Evolutionary conservation across 92 coral and sea anemone species (phyloP), one percentile per base, ranked within the genome.

Genomic region (Actinostola sp.): DNA sequence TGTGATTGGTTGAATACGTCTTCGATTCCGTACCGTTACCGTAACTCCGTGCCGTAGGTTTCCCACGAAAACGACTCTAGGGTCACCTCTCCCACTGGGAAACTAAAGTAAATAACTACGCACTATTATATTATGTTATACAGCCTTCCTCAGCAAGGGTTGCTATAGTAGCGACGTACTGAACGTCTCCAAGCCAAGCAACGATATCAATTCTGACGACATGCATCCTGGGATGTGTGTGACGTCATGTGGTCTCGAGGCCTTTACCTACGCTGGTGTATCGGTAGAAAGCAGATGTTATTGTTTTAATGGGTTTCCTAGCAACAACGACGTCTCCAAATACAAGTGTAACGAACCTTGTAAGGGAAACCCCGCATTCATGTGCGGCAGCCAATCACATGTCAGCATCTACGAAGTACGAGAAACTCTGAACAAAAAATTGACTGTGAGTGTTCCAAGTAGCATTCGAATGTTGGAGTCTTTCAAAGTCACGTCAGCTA

Each of bases 321-420:
- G 76, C 38, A 29, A 51, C 53, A 46, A 68, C 26, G 53, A 43
- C 8, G 73, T 17, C 61, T 69, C 73, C 31, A 70, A 67, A 7
- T 65, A 80, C 29, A 68, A 69, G 23, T 88, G 93, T 23, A 74
- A 79, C 69, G 54, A 45, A 11, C 93, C 93, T 0, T 88, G 93
- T 63, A 50, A 5, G 7, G 93, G 93, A 13, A 67, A 88, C 71
- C 70, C 72, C 42, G 86, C 84, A 17, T 63, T 88, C 32, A 84
- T 55, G 61, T 88, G 93, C 44, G 93, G 93, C 8, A 63, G 89
- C 49, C 41, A 67, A 50, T 45, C 64, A 24, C 61, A 84, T 48
- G 69, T 73, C 77, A 76, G 89, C 64, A 76, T 84, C 26, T 88
- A 84, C 27, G 77, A 59, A 52, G 73, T 79, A 15, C 70, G 64